phyloP scores from a whole-genome alignment of 2,888 invertebrate species.

The Tupiocoris notatus region DNA sequence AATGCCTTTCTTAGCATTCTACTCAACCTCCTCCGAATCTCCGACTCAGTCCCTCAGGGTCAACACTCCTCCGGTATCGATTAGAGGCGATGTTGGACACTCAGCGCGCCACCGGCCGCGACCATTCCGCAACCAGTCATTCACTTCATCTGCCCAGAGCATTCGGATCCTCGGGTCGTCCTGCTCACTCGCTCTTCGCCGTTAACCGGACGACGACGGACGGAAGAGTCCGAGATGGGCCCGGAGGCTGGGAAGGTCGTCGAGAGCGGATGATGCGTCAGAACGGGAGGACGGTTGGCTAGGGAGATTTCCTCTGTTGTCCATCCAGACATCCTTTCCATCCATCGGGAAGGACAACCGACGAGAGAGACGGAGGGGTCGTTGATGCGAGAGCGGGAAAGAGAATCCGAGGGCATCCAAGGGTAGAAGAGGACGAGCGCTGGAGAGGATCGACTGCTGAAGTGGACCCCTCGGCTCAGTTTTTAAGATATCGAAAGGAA shows the following conservation, averaged over 20 bases:
- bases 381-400: neutral
- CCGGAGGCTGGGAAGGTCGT: neutral
- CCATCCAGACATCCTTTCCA: too few species aligned
- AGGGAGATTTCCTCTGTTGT: too few species aligned
- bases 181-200: too few species aligned
- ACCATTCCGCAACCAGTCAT: too few species aligned
- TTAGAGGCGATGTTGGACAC: neutral
- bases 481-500: conserved; percentile 44
- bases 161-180: too few species aligned
- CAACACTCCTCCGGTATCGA: conserved; percentile 26
- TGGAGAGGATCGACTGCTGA: neutral
- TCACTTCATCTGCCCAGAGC: too few species aligned
- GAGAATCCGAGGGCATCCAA: neutral
- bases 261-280: neutral
- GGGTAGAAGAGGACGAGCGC: neutral
- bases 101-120: neutral
- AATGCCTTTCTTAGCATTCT: neutral
- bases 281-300: too few species aligned
- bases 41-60: conserved; percentile 10
- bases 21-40: neutral
- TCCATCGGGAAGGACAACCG: too few species aligned
- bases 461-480: conserved; percentile 39
- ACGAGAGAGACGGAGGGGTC: conserved; percentile 25
- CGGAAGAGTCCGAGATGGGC: neutral
- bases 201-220: neutral